Evolutionary conservation across 2,888 invertebrate genomes (phyloP).

Genomic region (Lasioglossum oenotherae): DNA sequence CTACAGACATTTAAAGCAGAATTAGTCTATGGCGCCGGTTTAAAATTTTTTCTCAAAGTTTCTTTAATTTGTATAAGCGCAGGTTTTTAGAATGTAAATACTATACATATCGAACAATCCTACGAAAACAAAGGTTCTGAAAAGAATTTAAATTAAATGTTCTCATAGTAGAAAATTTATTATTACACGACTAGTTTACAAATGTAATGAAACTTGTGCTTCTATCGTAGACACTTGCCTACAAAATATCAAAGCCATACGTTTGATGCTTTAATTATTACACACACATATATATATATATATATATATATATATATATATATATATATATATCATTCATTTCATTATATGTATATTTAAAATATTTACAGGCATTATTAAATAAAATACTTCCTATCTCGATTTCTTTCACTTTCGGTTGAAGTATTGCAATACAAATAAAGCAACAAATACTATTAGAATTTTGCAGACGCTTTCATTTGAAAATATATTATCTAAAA

Average conservation of each 20-base stretch:
- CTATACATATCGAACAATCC: not conserved
- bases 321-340: not conserved
- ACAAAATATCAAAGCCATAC: constrained; percentile 35
- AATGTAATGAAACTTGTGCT: constrained; percentile 33
- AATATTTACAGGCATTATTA: constrained; percentile 40
- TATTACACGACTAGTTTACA: constrained; percentile 45
- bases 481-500: not conserved
- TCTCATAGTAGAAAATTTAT: constrained; percentile 33
- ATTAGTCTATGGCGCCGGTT: not conserved
- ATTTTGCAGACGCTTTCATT: constrained; percentile 20
- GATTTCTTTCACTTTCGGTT: constrained; percentile 31
- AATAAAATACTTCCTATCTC: constrained; percentile 19
- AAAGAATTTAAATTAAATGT: not conserved
- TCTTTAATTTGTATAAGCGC: not conserved
- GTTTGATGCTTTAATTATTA: not conserved
- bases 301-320: not conserved
- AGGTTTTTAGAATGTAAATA: not conserved
- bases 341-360: constrained; percentile 30
- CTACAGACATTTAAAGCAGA: not conserved
- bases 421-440: not conserved
- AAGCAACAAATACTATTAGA: not conserved
- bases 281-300: not conserved
- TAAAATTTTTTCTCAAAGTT: not conserved
- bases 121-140: not conserved
- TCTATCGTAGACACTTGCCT: not conserved